A percentile compares a stretch with the other conserved stretches of the same genome.
These are phyloP conservation scores for Podarcis siculus DNA, from an alignment of 2,797 vertebrate species.

Conservation along the genomic window DNA sequence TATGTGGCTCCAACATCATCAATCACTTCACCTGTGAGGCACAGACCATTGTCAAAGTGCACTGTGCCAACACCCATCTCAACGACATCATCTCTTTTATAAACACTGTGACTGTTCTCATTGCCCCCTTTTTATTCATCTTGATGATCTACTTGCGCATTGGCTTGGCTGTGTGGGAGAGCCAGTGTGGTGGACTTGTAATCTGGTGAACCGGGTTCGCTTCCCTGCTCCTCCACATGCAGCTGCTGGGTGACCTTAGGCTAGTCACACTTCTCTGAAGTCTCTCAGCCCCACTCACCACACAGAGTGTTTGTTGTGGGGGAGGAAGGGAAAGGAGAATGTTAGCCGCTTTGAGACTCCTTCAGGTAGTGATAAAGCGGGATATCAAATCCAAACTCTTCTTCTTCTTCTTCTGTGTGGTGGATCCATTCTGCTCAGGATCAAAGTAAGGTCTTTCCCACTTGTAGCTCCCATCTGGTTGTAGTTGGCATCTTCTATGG, in stretches of 20 bases:
- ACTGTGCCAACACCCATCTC: neutral
- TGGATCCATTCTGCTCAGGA: conserved; percentile 11
- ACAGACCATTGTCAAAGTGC: neutral
- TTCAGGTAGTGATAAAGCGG: no score
- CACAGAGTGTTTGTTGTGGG: no score
- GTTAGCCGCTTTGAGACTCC: no score
- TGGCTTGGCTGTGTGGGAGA: neutral
- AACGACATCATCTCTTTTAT: conserved; percentile 22
- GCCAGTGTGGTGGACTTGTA: no score
- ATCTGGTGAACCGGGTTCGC: no score
- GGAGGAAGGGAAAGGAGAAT: no score
- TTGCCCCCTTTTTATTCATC: conserved; percentile 1
- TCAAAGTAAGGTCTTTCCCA: neutral
- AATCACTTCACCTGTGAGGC: conserved; percentile 35
- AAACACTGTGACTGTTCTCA: neutral
- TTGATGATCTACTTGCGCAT: conserved; percentile 13
- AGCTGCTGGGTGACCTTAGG: no score
- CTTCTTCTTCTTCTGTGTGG: no score
- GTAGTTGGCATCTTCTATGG: conserved; percentile 31
- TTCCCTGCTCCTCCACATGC: no score
- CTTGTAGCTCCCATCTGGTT: conserved; percentile 24
- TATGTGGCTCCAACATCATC: conserved; percentile 24
- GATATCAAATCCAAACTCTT: no score
- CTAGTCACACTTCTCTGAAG: no score
- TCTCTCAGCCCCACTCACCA: no score